phyloP scores from a whole-genome alignment of 2,888 invertebrate genomes.

The Ecliptopera silaceata region DNA sequence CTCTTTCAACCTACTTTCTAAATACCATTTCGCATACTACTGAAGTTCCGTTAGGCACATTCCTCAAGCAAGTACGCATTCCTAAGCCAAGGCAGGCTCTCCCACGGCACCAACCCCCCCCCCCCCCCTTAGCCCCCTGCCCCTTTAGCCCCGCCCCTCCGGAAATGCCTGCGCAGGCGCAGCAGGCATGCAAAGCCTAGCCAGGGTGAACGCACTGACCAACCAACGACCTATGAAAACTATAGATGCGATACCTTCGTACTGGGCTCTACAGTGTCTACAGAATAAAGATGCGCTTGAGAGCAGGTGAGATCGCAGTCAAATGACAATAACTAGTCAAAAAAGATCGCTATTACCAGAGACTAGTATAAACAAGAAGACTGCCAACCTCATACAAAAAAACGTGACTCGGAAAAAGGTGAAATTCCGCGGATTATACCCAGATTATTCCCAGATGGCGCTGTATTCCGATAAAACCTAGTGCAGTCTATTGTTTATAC shows the following conservation, averaged over 20 bases:
- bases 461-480: no score
- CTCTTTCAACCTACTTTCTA: slow-evolving; percentile 17
- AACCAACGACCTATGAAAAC: slow-evolving; percentile 17
- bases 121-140: slow-evolving; percentile 29
- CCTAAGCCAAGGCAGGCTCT: slow-evolving; percentile 24
- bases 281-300: no score
- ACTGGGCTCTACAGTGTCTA: background rate
- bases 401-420: no score
- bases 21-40: slow-evolving; percentile 19
- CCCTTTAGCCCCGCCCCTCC: slow-evolving; percentile 45
- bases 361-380: no score
- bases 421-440: no score
- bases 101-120: slow-evolving; percentile 20
- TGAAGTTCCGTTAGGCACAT: slow-evolving; percentile 23
- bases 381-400: no score
- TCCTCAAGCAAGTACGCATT: slow-evolving; percentile 24
- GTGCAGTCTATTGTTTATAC: no score
- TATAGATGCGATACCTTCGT: background rate
- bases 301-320: no score
- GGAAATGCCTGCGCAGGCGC: slow-evolving; percentile 71
- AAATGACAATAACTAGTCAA: no score
- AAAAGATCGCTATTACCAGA: no score
- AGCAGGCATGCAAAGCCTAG: slow-evolving; percentile 63
- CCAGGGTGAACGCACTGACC: slow-evolving; percentile 33
- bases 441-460: no score